Evolutionary conservation across 2,797 vertebrate genomes (phyloP).

Genomic region (Argyrosomus regius): DNA sequence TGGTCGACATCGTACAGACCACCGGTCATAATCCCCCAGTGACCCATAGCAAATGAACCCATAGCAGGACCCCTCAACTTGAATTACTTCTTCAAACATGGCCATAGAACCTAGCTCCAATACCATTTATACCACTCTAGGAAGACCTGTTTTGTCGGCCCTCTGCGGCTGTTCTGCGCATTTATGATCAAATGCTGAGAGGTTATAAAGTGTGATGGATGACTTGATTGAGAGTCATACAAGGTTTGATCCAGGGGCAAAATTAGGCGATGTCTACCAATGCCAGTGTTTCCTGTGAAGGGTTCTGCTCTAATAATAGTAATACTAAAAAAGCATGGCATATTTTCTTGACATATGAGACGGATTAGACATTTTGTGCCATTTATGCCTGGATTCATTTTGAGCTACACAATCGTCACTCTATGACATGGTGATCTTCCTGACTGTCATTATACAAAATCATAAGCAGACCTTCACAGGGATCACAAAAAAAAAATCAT

Average conservation of each 20-base stretch:
- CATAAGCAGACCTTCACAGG: background rate
- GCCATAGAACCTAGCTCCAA: conserved; percentile 74
- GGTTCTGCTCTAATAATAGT: background rate
- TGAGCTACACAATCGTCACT: background rate
- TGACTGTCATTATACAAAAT: conserved; percentile 7
- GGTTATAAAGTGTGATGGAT: conserved; percentile 66
- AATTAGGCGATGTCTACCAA: conserved; percentile 12
- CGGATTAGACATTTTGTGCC: conserved; percentile 1
- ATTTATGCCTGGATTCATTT: conserved; percentile 9
- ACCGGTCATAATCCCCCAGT: conserved; percentile 64
- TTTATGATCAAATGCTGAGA: conserved; percentile 70
- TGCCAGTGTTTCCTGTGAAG: conserved; percentile 30
- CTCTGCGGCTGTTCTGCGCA: conserved; percentile 58
- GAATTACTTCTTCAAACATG: conserved; percentile 79
- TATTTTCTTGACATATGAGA: background rate
- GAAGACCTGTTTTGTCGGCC: conserved; percentile 58
- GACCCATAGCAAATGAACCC: conserved; percentile 74
- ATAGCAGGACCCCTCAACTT: conserved; percentile 65
- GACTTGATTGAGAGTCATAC: conserved; percentile 46
- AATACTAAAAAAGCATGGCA: conserved; percentile 1
- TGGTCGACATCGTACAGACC: conserved; percentile 60
- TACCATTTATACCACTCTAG: conserved; percentile 47
- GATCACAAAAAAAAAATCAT: background rate
- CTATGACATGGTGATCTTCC: background rate
- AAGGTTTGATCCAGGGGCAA: conserved; percentile 43